phyloP scores from a whole-genome alignment of 2,888 invertebrate species.

The Apocheima hispidaria region DNA sequence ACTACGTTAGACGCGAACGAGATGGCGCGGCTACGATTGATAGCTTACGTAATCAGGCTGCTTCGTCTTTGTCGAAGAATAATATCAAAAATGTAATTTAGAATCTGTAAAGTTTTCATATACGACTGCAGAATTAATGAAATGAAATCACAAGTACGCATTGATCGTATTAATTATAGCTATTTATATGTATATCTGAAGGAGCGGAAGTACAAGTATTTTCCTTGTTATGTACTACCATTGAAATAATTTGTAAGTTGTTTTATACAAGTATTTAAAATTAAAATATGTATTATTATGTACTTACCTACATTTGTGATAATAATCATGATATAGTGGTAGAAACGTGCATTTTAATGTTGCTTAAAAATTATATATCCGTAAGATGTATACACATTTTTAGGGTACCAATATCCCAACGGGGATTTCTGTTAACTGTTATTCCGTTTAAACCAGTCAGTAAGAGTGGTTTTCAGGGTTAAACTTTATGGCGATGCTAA shows the following conservation, averaged over 20 bases:
- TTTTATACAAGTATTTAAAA: conserved; percentile 20
- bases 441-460: no score
- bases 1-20: background rate
- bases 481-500: background rate
- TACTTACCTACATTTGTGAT: conserved; percentile 27
- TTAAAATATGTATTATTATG: conserved; percentile 3
- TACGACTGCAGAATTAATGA: background rate
- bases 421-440: background rate
- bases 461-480: no score
- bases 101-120: background rate
- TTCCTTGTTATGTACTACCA: background rate
- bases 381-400: conserved; percentile 1
- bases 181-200: conserved; percentile 2
- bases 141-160: background rate
- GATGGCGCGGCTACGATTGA: background rate
- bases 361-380: conserved; percentile 12
- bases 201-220: background rate
- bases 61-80: background rate
- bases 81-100: background rate
- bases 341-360: conserved; percentile 21
- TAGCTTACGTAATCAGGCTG: background rate
- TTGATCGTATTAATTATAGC: background rate
- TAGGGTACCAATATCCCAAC: background rate
- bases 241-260: conserved; percentile 7
- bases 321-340: conserved; percentile 13